Base-by-base conservation (phyloP, 2,888 invertebrate species). In the Rhingia campestris region DNA sequence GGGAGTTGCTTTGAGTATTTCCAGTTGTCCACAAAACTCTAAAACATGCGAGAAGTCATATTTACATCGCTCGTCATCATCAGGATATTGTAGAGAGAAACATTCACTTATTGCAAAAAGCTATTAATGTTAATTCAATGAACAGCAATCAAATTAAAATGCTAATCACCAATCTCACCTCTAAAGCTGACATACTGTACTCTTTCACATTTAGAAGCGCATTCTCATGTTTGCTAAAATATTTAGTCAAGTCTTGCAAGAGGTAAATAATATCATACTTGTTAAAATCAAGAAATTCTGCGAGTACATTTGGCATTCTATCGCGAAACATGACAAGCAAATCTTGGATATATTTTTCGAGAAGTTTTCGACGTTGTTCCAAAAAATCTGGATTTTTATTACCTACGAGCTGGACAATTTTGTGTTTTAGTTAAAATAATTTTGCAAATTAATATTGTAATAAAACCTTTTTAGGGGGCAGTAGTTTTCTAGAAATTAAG, bases 1-100 rank as follows among this genome's bases (percentile, higher is more conserved):
- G 3, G 91, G 91, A 0, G 92, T 91, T 69, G 91, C 89, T 47
- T 89, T 87, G 12, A 91, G 86, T 0, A 93, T 93, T 22, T 93
- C 93, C 33, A 98, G 92, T 89, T 96, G 95, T 0, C 95, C 95
- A 90, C 95, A 96, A 89, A 97, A 96, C 91, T 98, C 98, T 67
- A 98, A 91, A 0, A 98, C 95, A 88, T 98, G 97, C 86, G 97
- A 97, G 87, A 98, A 96, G 91, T 98, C 98, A 88, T 95, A 96
- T 90, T 95, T 95, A 88, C 97, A 96, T 32, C 93, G 93, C 88
- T 97, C 97, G 76, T 94, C 93, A 45, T 81, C 88, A 2, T 94
- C 93, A 0, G 98, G 97, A 89, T 97, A 96, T 0, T 97, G 96
- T 88, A 97, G 94, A 90, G 96, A 96, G 61, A 98, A 93, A 86